Evolutionary conservation across 2,888 invertebrate genomes (phyloP).

Genomic region (Tetragonisca angustula): DNA sequence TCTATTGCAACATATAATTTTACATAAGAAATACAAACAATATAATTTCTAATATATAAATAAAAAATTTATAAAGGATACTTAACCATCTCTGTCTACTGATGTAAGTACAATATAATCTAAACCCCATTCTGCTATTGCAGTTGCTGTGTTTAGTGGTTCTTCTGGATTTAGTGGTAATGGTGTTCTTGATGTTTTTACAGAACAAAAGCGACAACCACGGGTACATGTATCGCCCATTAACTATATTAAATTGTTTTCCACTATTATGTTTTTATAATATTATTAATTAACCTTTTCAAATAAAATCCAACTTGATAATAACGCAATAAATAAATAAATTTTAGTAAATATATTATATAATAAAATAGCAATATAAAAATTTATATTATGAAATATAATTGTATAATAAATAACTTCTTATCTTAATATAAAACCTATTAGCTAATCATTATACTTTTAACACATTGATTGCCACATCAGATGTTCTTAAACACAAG

Average conservation of each 20-base stretch:
- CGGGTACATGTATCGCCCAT: constrained; percentile 99
- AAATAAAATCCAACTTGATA: constrained; percentile 23
- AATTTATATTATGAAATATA: not conserved
- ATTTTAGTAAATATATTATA: constrained; percentile 13
- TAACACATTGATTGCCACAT: too few relatives aligned
- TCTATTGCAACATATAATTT: constrained; percentile 85
- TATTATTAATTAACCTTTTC: constrained; percentile 38
- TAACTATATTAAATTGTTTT: constrained; percentile 86
- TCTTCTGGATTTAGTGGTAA: constrained; percentile 95
- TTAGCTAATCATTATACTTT: not conserved
- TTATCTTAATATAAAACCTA: not conserved
- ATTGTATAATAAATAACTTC: not conserved
- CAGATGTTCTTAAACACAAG: too few relatives aligned
- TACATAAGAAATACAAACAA: not conserved
- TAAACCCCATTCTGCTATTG: constrained; percentile 97
- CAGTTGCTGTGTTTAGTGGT: constrained; percentile 96
- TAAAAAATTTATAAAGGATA: not conserved
- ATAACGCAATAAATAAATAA: constrained; percentile 11
- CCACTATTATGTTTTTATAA: constrained; percentile 57
- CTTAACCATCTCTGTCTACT: constrained; percentile 96
- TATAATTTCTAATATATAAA: not conserved
- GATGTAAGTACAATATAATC: constrained; percentile 99
- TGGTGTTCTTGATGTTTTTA: constrained; percentile 96
- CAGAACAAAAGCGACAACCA: constrained; percentile 99
- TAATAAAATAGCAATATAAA: constrained; percentile 2